Evolutionary conservation across 2,888 invertebrate species (phyloP), one percentile per base, ranked within the genome.

Genomic region (Agelastica alni): DNA sequence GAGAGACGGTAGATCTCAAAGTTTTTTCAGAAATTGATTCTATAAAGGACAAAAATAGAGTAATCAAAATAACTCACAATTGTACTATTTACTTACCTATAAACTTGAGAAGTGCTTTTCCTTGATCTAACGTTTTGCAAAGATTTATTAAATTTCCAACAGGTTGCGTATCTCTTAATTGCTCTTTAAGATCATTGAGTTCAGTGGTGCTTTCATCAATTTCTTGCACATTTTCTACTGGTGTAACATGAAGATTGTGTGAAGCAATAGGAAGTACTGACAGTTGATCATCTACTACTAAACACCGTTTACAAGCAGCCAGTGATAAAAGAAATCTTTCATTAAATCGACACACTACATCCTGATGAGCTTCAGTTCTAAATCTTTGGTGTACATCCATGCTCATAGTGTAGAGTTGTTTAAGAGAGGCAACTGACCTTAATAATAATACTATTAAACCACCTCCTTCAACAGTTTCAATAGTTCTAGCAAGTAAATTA

Each of bases 361-460:
- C 89, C 71, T 90, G 86, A 73, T 97, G 93, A 0, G 96, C 91
- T 79, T 98, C 97, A 0, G 98, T 99, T 63, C 97, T 85, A 74
- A 92, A 96, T 64, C 93, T 83, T 60, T 93, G 87, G 80, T 99
- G 99, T 1, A 99, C 96, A 81, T 99, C 99, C 99, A 99, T 99
- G 60, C 89, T 88, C 83, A 99, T 89, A 0, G 97, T 91, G 74
- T 93, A 98, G 2, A 99, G 81, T 74, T 99, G 97, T 71, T 93
- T 88, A 16, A 99, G 79, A 0, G 97, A 97, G 51, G 85, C 83
- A 70, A 99, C 83, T 0, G 89, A 85, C 70, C 91, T 87, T 9
- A 99, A 80, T 4, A 99, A 80, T 56, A 99, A 81, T 42, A 97
- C 87, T 49, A 99, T 85, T 0, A 98, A 81, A 10, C 77, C 77